Base-by-base conservation (phyloP, 2,888 invertebrate species). In the Muschampia plurimacula region DNA sequence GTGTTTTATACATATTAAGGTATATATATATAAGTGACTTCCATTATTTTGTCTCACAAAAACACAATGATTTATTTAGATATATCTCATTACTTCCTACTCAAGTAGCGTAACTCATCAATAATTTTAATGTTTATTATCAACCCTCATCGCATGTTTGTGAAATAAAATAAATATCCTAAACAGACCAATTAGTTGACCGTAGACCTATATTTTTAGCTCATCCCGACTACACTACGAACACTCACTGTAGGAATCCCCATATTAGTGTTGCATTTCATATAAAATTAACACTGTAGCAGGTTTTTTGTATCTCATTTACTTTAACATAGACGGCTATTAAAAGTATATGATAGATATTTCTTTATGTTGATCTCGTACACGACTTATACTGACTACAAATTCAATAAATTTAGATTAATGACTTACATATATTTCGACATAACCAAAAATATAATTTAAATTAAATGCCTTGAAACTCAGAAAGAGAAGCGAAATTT, bases 181-280 rank as follows among this genome's bases (percentile, higher is more conserved):
- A 39, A 66, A 55, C 66, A 66, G 66, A 66, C 66, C 66, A 66
- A 66, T 66, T 55, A 66, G 66, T 5, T 22, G 66, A 66, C 39
- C 12, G 2, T 55, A 55, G 55, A 9, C 62, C n/a, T 52, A 36
- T 36, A 52, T 49, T 66, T 66, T 39, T 22, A 65, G 49, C 49
- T 65, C 49, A 65, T 65, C n/a, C 52, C 49, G 49, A 49, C n/a
- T 9, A 13, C 66, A 52, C 13, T 49, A 28, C 28, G 57, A 59
- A 32, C n/a, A n/a, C 0, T 32, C 4, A 65, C 36, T 9, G 22
- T 66, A 52, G 52, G 9, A 15, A 22, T 9, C 65, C 1, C 49
- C 0, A 39, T 6, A 39, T 36, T 39, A 7, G 4, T 59, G 6
- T 59, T 0, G 32, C 59, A 60, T 60, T 60, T 36, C 32, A 59